Evolutionary conservation across 2,888 invertebrate species (phyloP), one percentile per base, ranked within the genome.

Genomic region (Pardosa pseudoannulata): DNA sequence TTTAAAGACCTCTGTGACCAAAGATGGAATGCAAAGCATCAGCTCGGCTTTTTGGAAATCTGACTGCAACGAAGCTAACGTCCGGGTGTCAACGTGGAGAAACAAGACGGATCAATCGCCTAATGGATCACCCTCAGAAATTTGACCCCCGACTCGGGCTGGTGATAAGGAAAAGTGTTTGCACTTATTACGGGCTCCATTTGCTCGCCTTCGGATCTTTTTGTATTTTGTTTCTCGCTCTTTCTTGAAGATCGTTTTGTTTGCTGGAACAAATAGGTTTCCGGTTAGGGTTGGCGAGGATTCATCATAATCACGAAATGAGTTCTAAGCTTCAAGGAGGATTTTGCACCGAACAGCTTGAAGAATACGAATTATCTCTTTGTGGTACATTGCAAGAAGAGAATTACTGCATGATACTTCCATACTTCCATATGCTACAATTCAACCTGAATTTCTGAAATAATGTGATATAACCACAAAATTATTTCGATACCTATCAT

Each of bases 211-310:
- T 46, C 64, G 50, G 29, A 19, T 1, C 23, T 27, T 68, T 39
- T 19, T 67, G 23, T 50, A 29, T 67, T 9, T 50, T 6, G 7
- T 62, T 23, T 32, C 19, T 56, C 70, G 19, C 29, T n/a, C 36
- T 41, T 41, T 9, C 32, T n/a, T 50, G 16, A 19, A 19, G 46
- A 68, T 50, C 27, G 67, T 68, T 50, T 78, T 71, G 36, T 39
- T 67, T 67, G 73, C 46, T 39, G n/a, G n/a, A 73, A 80, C 80
- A 73, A 73, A 80, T 73, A 80, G 67, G 74, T n/a, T 72, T 36
- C 64, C 28, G 65, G 23, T 16, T 46, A 70, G 23, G 41, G 32
- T 70, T 36, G 39, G 41, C 27, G 16, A 6, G 41, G 27, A 79
- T 79, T 70, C 56, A 70, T 79, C 79, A 70, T 79, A 32, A 62